Evolutionary conservation across 2,113 vertebrate genomes (phyloP).

Genomic region (Dissostichus mawsoni): DNA sequence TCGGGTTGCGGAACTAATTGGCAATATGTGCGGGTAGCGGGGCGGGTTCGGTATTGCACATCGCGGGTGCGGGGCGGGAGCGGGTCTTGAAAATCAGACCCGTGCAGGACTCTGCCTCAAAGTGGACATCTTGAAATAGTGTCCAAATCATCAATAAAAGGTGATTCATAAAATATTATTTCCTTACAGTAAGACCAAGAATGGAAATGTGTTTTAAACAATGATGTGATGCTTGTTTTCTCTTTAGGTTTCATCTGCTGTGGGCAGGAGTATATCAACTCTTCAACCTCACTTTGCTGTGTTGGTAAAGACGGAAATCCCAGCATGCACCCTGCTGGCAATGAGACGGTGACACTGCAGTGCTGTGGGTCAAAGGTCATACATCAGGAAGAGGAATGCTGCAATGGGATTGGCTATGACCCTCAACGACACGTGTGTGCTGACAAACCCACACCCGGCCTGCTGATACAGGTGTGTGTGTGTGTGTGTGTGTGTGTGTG

Average conservation of each 20-base stretch:
- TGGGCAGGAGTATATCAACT: conserved; percentile 90
- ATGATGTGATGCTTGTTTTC: background rate
- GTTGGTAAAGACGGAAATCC: conserved; percentile 84
- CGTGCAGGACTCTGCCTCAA: too few relatives aligned
- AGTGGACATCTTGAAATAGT: background rate
- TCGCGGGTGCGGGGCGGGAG: too few relatives aligned
- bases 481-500: background rate
- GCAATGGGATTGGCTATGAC: conserved; percentile 92
- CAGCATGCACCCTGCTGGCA: conserved; percentile 87
- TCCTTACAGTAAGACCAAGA: background rate
- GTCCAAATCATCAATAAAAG: background rate
- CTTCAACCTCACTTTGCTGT: conserved; percentile 91
- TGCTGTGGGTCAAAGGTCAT: conserved; percentile 94
- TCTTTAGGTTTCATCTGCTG: conserved; percentile 90
- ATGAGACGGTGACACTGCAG: conserved; percentile 86
- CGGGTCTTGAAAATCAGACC: too few relatives aligned
- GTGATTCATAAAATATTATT: background rate
- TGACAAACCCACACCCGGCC: conserved; percentile 88
- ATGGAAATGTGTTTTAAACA: background rate
- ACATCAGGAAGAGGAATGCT: conserved; percentile 89
- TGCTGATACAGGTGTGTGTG: conserved; percentile 85
- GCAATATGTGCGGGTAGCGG: too few relatives aligned
- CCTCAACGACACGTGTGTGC: conserved; percentile 91
- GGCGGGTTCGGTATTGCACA: too few relatives aligned
- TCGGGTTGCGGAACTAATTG: too few relatives aligned